Base-by-base conservation (phyloP, 2,113 vertebrate genomes). In the Promerops cafer region DNA sequence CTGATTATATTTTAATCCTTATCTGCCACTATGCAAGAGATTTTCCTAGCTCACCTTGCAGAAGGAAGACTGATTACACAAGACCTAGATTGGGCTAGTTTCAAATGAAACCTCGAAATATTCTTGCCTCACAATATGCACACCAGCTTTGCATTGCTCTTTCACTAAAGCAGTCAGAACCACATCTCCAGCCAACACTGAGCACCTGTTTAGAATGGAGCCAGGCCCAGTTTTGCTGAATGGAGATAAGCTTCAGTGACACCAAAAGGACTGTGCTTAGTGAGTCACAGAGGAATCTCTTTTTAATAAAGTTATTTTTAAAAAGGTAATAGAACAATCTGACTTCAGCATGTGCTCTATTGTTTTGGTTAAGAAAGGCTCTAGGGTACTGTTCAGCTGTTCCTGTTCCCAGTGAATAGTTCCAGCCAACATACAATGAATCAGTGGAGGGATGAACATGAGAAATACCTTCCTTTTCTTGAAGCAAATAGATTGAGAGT, bases 1-100 rank as follows among this genome's bases (percentile, higher is more conserved):
- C 39, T 88, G 54, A 45, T 87, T 95, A 47, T 77, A 59, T 94
- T 94, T 92, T 92, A 91, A 90, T 90, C 71, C 31, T 93, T 88
- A 66, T 63, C 68, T 93, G 24, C 11, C 47, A 40, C 79, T 54
- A 15, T 83, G 75, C 71, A 81, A 88, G 47, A 77, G 63, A 59
- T 72, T 76, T 82, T 90, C 42, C 53, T 74, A n/a, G 27, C 44
- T 95, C 65, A 93, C 71, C 68, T 88, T 42, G 63, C 24, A 77
- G 72, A 56, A 83, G 26, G 59, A 87, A 78, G 54, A 78, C 64
- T 52, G 42, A 68, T 90, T 93, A 22, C 20, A 52, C 26, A 49
- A 75, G 63, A 33, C 24, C 35, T 21, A 70, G 54, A 74, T 17
- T 53, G 56, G 16, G 16, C 26, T 78, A 30, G 56, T 83, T 93